phyloP scores from a whole-genome alignment of 1,140 invertebrate genomes.

The Rhagoletis pomonella region DNA sequence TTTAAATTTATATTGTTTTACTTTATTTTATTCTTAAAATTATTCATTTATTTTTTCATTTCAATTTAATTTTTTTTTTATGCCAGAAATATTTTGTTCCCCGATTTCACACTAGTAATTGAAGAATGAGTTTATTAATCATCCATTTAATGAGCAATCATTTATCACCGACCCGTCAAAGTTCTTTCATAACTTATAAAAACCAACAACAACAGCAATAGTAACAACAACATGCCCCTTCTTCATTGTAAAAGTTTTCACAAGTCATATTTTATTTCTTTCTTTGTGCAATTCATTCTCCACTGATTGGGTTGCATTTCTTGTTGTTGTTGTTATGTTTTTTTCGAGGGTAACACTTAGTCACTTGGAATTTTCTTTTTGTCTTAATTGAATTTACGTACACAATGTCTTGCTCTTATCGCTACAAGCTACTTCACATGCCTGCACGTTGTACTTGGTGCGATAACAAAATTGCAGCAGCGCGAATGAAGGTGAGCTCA shows the following conservation, averaged over 20 bases:
- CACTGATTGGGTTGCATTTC: not conserved
- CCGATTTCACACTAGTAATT: not conserved
- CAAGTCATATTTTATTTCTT: not conserved
- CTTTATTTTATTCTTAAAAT: not conserved
- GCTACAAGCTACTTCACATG: not conserved
- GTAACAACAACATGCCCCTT: constrained; percentile 23
- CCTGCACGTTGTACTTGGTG: constrained; percentile 8
- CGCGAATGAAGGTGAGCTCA: not conserved
- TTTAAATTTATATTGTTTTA: too few species aligned
- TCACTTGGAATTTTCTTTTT: constrained; percentile 11
- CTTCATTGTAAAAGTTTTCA: not conserved
- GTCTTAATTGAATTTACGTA: not conserved
- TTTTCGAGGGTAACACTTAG: constrained; percentile 30
- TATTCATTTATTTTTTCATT: not conserved
- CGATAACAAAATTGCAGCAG: constrained; percentile 17
- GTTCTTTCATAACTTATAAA: not conserved
- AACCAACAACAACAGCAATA: not conserved
- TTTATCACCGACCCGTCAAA: not conserved
- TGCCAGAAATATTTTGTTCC: not conserved
- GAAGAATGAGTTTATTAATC: constrained; percentile 14
- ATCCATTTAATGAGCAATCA: constrained; percentile 28
- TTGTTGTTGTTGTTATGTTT: not conserved
- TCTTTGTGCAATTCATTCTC: constrained; percentile 2
- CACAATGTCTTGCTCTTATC: not conserved
- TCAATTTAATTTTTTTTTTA: not conserved